A percentile compares a stretch with the other conserved stretches of the same genome.
Evolutionary conservation across 2,797 vertebrate genomes (phyloP).

Genomic region (Sarcoramphus papa): DNA sequence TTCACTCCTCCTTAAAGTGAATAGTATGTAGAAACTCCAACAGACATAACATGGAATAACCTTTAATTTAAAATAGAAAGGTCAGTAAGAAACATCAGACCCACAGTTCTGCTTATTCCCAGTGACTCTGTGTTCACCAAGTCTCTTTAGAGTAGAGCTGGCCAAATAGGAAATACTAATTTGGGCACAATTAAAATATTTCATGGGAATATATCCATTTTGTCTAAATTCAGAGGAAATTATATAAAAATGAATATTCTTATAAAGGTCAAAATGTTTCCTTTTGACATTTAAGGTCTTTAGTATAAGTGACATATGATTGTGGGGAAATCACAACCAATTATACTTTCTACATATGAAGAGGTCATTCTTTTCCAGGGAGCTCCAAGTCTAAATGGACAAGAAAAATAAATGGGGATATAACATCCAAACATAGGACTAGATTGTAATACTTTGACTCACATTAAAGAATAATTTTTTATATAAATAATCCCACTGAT

Average conservation of each 20-base stretch:
- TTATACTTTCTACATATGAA: not conserved
- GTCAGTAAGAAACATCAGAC: not conserved
- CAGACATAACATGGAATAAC: not conserved
- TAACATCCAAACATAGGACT: not conserved
- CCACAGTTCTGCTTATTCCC: not conserved
- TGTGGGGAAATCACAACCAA: not conserved
- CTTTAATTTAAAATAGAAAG: not conserved
- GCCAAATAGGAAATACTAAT: not conserved
- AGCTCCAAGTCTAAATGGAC: not conserved
- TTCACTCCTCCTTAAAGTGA: not conserved
- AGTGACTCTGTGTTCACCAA: not conserved
- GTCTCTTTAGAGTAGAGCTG: not conserved
- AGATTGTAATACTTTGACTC: not conserved
- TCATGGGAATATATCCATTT: not conserved
- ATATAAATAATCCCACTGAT: not conserved
- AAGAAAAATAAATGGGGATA: not conserved
- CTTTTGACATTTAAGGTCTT: not conserved
- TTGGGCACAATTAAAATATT: not conserved
- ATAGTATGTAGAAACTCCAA: not conserved
- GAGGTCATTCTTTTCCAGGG: not conserved
- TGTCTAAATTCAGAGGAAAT: not conserved
- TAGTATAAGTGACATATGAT: not conserved
- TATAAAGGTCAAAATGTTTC: not conserved
- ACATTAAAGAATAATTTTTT: not conserved
- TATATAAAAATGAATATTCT: not conserved